These are phyloP conservation scores for Camponotus pennsylvanicus DNA, from an alignment of 1,140 invertebrate genomes.

Conservation along the genomic window DNA sequence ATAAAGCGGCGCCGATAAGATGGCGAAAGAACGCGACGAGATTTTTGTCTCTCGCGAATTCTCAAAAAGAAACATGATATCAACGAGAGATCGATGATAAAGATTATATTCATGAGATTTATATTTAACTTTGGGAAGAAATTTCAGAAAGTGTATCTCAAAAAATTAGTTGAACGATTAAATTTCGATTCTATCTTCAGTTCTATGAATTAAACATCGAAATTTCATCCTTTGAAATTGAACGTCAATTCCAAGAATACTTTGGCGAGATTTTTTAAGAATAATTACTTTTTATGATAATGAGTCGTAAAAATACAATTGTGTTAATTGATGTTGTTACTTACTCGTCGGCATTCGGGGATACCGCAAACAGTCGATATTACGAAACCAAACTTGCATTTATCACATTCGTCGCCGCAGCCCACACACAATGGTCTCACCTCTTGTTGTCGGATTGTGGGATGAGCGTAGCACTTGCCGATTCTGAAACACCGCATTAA, in stretches of 20 bases:
- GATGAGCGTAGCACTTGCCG: slow-evolving; percentile 64
- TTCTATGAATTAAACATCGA: neutral
- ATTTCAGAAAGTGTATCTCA: neutral
- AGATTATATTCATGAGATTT: neutral
- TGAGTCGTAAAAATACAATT: neutral
- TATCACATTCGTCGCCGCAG: slow-evolving; percentile 74
- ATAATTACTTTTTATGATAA: neutral
- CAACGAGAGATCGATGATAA: neutral
- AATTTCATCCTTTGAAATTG: neutral
- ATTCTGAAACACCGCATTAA: slow-evolving; percentile 29
- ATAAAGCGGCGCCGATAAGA: neutral
- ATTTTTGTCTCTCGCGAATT: neutral
- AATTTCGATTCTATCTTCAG: neutral
- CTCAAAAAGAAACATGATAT: neutral
- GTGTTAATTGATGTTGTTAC: slow-evolving; percentile 12
- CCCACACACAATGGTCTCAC: slow-evolving; percentile 65
- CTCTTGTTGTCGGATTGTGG: slow-evolving; percentile 65
- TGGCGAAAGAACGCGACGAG: neutral
- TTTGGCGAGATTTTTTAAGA: neutral
- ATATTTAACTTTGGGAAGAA: neutral
- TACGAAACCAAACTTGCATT: slow-evolving; percentile 75
- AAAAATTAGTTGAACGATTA: neutral
- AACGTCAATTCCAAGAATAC: neutral
- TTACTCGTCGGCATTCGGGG: slow-evolving; percentile 76
- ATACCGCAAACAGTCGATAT: slow-evolving; percentile 73